A percentile compares a stretch with the other conserved stretches of the same genome.
Conservation (phyloP, 2,888 invertebrate species). For the Macrophya alboannulata region DNA sequence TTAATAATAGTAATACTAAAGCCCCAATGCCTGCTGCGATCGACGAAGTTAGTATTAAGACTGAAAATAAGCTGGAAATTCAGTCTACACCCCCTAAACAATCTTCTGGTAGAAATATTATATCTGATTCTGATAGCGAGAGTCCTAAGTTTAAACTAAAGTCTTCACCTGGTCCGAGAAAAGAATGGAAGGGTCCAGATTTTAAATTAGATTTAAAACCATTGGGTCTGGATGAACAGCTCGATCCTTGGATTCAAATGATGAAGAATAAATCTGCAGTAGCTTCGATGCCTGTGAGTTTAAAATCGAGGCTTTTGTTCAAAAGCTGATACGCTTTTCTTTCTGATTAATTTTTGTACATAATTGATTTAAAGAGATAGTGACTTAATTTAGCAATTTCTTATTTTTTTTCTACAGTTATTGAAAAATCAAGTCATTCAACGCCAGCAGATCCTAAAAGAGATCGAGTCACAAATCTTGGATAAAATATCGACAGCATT, state of each 20-base stretch:
- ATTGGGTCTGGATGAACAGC: slow-evolving; percentile 70
- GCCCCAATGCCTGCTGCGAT: background rate
- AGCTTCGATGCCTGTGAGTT: slow-evolving; percentile 68
- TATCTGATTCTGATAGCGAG: slow-evolving; percentile 67
- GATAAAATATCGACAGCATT: slow-evolving; percentile 85
- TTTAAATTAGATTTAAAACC: slow-evolving; percentile 72
- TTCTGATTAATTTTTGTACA: slow-evolving; percentile 34
- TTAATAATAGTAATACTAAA: background rate
- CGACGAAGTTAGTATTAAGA: background rate
- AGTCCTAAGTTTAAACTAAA: slow-evolving; percentile 60
- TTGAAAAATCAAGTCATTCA: slow-evolving; percentile 68
- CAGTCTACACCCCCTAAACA: background rate
- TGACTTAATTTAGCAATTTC: background rate
- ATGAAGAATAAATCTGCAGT: slow-evolving; percentile 69
- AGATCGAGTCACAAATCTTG: slow-evolving; percentile 83
- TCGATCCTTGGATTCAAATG: slow-evolving; percentile 71
- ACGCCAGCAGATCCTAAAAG: slow-evolving; percentile 77
- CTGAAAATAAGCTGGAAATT: background rate
- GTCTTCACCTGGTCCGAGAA: slow-evolving; percentile 19
- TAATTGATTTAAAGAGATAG: background rate
- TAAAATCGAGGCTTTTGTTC: slow-evolving; percentile 46
- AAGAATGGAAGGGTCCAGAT: slow-evolving; percentile 71
- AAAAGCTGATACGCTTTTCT: background rate
- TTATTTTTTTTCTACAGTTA: slow-evolving; percentile 63
- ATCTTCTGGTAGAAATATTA: slow-evolving; percentile 40